phyloP scores from a whole-genome alignment of 2,888 invertebrate species.

The Lymantria dispar region DNA sequence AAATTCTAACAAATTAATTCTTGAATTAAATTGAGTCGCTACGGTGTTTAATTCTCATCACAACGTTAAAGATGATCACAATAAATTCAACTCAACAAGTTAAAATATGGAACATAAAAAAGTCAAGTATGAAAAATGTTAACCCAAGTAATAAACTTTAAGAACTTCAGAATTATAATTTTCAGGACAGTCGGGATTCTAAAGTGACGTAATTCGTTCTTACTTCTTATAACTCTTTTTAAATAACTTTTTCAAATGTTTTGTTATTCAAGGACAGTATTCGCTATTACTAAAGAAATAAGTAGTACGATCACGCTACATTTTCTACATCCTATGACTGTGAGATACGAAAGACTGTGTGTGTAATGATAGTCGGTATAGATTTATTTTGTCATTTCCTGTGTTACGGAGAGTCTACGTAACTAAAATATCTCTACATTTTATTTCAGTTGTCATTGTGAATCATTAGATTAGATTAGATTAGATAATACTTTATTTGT shows the following conservation, averaged over 20 bases:
- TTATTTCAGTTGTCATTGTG: too few relatives aligned
- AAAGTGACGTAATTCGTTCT: slow-evolving; percentile 13
- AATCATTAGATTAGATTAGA: too few relatives aligned
- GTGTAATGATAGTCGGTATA: too few relatives aligned
- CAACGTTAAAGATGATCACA: slow-evolving; percentile 18
- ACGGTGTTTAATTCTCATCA: slow-evolving; percentile 1
- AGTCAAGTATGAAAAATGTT: slow-evolving; percentile 44
- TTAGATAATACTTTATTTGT: too few relatives aligned
- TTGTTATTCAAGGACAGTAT: too few relatives aligned
- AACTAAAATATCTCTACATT: too few relatives aligned
- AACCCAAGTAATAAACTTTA: slow-evolving; percentile 46
- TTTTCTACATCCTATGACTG: not conserved
- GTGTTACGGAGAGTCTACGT: too few relatives aligned
- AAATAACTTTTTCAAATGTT: too few relatives aligned
- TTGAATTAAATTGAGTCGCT: not conserved
- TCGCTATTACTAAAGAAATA: too few relatives aligned
- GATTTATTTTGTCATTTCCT: too few relatives aligned
- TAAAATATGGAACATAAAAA: slow-evolving; percentile 44
- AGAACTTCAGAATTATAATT: slow-evolving; percentile 40
- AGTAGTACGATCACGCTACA: too few relatives aligned
- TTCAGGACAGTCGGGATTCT: slow-evolving; percentile 18
- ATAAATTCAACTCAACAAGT: slow-evolving; percentile 43
- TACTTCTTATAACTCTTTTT: not conserved
- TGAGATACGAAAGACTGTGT: not conserved
- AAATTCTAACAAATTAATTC: not conserved